phyloP scores from a whole-genome alignment of 2,113 vertebrate species.

The Dasyprocta punctata region DNA sequence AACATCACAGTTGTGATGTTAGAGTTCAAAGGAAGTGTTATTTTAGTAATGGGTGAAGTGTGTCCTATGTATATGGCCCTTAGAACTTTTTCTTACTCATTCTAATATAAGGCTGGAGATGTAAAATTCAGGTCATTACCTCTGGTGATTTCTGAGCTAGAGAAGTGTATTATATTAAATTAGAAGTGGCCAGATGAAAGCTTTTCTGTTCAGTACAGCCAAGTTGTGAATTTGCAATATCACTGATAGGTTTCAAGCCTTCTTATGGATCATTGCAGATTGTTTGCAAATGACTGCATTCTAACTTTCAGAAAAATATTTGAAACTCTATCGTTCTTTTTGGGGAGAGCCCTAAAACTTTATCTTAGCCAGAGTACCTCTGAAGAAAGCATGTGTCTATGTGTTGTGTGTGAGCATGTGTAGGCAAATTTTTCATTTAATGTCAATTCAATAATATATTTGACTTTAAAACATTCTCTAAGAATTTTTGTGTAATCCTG shows the following conservation, averaged over 20 bases:
- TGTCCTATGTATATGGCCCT: neutral
- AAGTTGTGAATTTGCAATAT: slow-evolving; percentile 45
- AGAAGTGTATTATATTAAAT: slow-evolving; percentile 62
- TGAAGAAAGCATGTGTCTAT: neutral
- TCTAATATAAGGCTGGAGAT: slow-evolving; percentile 5
- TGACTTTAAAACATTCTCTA: neutral
- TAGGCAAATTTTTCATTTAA: neutral
- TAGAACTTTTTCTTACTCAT: slow-evolving; percentile 59
- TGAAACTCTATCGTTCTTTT: neutral
- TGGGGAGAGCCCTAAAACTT: neutral
- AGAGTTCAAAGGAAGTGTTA: slow-evolving; percentile 26
- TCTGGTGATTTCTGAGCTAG: slow-evolving; percentile 52
- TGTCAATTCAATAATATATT: neutral
- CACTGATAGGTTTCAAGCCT: neutral
- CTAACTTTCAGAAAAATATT: neutral
- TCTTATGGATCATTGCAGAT: slow-evolving; percentile 48
- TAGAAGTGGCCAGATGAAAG: slow-evolving; percentile 60
- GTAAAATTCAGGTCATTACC: slow-evolving; percentile 62
- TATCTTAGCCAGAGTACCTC: neutral
- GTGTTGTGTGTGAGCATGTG: neutral
- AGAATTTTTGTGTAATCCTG: neutral
- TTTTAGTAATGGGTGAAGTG: slow-evolving; percentile 47
- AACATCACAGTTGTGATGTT: neutral
- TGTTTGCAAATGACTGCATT: slow-evolving; percentile 33
- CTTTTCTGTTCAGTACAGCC: slow-evolving; percentile 30